Evolutionary conservation across 2,797 vertebrate species (phyloP).

Genomic region (Syngnathus rostellatus): DNA sequence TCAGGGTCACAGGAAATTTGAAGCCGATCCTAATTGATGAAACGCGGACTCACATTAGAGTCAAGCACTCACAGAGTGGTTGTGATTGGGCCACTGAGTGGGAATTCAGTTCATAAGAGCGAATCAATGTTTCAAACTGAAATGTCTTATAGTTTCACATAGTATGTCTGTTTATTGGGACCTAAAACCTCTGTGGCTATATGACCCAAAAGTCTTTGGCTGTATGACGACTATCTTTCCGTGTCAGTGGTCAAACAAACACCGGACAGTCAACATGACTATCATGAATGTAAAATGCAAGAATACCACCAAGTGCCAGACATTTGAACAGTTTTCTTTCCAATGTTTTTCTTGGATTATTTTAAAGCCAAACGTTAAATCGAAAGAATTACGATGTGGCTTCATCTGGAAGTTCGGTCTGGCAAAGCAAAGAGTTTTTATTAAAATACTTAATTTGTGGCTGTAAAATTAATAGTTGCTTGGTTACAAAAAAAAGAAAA

Average conservation of each 20-base stretch:
- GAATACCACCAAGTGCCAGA: neutral
- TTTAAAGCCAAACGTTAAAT: neutral
- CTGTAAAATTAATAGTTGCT: neutral
- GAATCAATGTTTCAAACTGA: neutral
- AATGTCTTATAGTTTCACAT: neutral
- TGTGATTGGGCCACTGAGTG: neutral
- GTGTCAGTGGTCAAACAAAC: neutral
- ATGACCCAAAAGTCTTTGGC: too few species aligned
- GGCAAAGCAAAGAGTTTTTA: neutral
- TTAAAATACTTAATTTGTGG: neutral
- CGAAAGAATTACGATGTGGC: neutral
- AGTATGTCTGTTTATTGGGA: neutral
- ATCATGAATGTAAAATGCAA: neutral
- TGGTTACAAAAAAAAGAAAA: neutral
- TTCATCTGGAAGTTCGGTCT: neutral
- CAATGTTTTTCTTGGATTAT: neutral
- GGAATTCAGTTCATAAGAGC: neutral
- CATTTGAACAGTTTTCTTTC: neutral
- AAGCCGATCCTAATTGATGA: neutral
- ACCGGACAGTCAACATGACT: neutral
- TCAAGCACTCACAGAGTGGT: neutral
- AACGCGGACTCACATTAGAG: neutral
- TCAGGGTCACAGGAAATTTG: neutral
- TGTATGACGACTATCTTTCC: neutral
- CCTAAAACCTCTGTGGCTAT: neutral